Base-by-base conservation (phyloP, 2,888 invertebrate species). In the Callimorpha dominula region DNA sequence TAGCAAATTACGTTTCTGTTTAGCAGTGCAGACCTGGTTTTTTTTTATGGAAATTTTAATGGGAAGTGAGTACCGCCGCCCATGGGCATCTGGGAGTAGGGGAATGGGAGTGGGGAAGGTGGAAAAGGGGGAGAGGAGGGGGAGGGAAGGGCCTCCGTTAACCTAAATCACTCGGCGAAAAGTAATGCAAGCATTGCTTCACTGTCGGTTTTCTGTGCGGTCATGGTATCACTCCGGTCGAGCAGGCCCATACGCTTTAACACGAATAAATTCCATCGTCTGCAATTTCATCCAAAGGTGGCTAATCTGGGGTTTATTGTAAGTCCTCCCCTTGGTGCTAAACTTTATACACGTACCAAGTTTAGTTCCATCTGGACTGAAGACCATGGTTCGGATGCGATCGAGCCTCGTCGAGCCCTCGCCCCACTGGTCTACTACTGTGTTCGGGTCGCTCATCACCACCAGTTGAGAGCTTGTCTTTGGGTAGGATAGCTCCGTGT, bases 341-440 rank as follows among this genome's bases (percentile, higher is more conserved):
- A 31, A n/a, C 9, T 17, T 63, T 42, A 65, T 14, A 15, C 20
- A 60, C 65, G 87, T 86, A 95, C 96, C 96, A 74, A 96, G 92
- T 80, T 95, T 95, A 5, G 95, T 94, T 2, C 95, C 96, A 74
- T 96, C 96, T 1, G 96, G 95, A 73, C 92, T 96, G 84, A 96
- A 95, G 65, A 96, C 89, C 93, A 96, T 94, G 4, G 94, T 94
- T 73, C 93, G 81, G 3, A 95, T 90, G 6, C 94, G 88, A 82
- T 95, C 93, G 62, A 93, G 81, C 0, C 88, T 88, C 1, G 79
- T 78, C 49, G 87, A 85, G 0, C 90, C 92, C 17, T 92, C 92
- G 1, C 92, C 93, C 90, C 94, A 93, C 74, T 93, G 92, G 84
- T 96, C 96, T 71, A 95, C 95, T 43, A 95, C 91, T 0, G 91